Evolutionary conservation across 2,113 vertebrate species (phyloP), one percentile per base, ranked within the genome.

Genomic region (Cinclus mexicanus): DNA sequence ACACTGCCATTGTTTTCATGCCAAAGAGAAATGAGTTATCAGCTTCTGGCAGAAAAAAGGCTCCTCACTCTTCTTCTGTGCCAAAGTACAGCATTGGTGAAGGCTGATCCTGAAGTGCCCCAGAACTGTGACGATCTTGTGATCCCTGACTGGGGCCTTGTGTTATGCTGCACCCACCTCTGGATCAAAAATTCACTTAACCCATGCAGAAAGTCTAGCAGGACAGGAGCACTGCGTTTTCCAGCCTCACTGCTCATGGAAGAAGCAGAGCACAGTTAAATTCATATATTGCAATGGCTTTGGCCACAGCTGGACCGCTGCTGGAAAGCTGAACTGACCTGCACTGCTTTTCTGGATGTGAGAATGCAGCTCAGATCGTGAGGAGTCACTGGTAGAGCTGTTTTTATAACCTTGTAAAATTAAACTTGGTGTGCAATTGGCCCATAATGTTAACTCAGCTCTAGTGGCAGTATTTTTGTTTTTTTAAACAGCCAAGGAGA

Each of bases 361-460:
- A 60, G 47, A 68, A 41, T 60, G 60, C 68, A 93, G 56, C 55
- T 89, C 56, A 50, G 11, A 20, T 22, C 24, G 21, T 47, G 39
- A 83, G 26, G 61, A 74, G 39, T 67, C 41, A 74, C n/a, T 63
- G 57, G 26, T 57, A 53, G 33, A 75, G 52, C 2, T 59, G 50
- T 24, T 87, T 88, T 92, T 61, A 82, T 33, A 87, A 53, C 65
- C 78, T 89, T 79, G n/a, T 81, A 84, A 92, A 94, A 89, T 91
- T 71, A 82, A 91, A 84, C 77, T 83, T 68, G 12, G 23, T 76
- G 52, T 86, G 83, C 52, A 82, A 7, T 84, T 94, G 76, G 69
- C 47, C 42, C 25, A 25, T 93, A 65, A 82, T 64, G 49, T 94
- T 95, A 83, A 87, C 72, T 94, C 33, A 11, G 55, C 41, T 94